These are phyloP conservation scores for Disparrhopalites patrizii DNA, from an alignment of 2,888 invertebrate genomes.

Conservation along the genomic window DNA sequence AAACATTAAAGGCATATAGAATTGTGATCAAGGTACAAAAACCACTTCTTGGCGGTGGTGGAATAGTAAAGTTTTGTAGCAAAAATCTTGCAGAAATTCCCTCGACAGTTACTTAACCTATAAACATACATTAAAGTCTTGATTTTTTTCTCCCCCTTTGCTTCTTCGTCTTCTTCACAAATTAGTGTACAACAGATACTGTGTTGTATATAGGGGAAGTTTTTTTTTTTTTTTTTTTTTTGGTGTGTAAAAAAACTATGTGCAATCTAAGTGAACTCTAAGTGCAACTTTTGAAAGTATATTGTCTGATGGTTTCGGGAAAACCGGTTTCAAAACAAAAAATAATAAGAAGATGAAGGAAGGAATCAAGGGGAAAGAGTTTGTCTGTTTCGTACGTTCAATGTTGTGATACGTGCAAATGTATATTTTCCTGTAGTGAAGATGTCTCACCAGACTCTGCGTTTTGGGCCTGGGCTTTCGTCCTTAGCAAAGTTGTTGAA, in stretches of 20 bases:
- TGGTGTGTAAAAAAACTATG: too few relatives aligned
- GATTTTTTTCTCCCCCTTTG: not conserved
- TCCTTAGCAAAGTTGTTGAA: slow-evolving; percentile 35
- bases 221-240: not conserved
- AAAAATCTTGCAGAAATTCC: too few relatives aligned
- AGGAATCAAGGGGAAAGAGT: too few relatives aligned
- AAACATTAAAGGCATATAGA: not conserved
- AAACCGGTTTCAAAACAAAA: slow-evolving; percentile 19
- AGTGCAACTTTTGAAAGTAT: not conserved
- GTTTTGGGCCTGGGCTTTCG: slow-evolving; percentile 40
- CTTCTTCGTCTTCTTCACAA: not conserved
- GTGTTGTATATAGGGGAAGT: not conserved
- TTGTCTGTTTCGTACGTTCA: not conserved
- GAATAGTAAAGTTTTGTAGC: too few relatives aligned
- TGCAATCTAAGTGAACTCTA: too few relatives aligned
- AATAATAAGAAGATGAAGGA: too few relatives aligned
- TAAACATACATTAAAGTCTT: slow-evolving; percentile 24
- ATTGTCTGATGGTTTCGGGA: slow-evolving; percentile 2
- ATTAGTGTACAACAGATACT: slow-evolving; percentile 4
- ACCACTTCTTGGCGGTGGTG: too few relatives aligned
- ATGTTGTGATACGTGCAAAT: not conserved
- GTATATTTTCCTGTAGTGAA: slow-evolving; percentile 28
- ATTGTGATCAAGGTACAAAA: too few relatives aligned
- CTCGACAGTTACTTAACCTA: slow-evolving; percentile 23
- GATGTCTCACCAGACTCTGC: slow-evolving; percentile 39